Percentiles rank a stretch among this genome's conserved stretches.
These are phyloP conservation scores for Drosophila stalkeri DNA, from an alignment of 2,888 invertebrate species.

Conservation along the genomic window DNA sequence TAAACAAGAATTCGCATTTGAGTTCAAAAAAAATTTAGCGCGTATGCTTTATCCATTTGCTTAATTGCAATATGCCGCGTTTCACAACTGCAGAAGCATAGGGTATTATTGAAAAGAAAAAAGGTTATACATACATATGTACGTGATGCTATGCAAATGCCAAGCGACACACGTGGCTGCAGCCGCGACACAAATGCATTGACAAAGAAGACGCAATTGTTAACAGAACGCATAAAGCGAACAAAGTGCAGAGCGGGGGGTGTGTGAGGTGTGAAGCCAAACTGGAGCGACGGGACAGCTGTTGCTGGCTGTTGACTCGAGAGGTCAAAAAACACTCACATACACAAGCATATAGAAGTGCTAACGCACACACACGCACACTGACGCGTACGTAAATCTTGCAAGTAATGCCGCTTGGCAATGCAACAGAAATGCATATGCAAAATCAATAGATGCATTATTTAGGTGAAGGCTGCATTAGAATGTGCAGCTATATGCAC, in stretches of 20 bases:
- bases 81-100: neutral
- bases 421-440: conserved; percentile 53
- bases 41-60: neutral
- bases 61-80: neutral
- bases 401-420: conserved; percentile 60
- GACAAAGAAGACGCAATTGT: conserved; percentile 35
- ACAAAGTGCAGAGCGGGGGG: neutral
- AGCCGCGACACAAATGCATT: conserved; percentile 23
- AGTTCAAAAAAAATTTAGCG: neutral
- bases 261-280: conserved; percentile 9
- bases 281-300: conserved; percentile 60
- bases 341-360: conserved; percentile 4
- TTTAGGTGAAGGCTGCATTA: conserved; percentile 73
- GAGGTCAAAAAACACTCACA: conserved; percentile 39
- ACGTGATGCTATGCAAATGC: conserved; percentile 70
- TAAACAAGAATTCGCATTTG: neutral
- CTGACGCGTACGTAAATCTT: conserved; percentile 24
- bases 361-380: conserved; percentile 14
- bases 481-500: conserved; percentile 18
- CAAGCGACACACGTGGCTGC: conserved; percentile 65
- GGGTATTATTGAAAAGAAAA: conserved; percentile 10
- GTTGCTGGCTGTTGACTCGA: conserved; percentile 55
- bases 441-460: conserved; percentile 70
- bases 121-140: conserved; percentile 19
- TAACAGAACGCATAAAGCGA: conserved; percentile 14